phyloP scores from a whole-genome alignment of 2,797 vertebrate genomes.

The Enteromius anoplus region DNA sequence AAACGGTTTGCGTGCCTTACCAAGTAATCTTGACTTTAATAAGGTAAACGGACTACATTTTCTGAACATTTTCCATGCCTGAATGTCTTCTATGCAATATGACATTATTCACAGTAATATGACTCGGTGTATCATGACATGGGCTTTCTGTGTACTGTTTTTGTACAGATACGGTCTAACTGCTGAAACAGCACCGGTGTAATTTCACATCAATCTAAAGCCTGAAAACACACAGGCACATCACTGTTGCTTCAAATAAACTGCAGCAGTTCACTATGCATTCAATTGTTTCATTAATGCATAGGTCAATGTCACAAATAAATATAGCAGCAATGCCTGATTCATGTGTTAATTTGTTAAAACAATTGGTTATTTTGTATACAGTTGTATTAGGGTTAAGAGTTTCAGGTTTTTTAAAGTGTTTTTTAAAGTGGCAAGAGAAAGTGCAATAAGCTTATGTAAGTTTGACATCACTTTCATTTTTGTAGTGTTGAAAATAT shows the following conservation, averaged over 20 bases:
- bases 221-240: neutral
- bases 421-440: neutral
- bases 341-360: neutral
- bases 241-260: neutral
- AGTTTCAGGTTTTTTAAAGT: too few species aligned
- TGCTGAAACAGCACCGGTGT: neutral
- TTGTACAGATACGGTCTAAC: neutral
- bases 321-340: neutral
- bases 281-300: neutral
- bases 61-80: conserved; percentile 30
- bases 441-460: neutral
- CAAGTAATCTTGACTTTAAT: neutral
- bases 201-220: conserved; percentile 3
- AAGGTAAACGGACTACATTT: conserved; percentile 34
- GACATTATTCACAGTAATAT: conserved; percentile 6
- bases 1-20: neutral
- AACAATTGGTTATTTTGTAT: neutral
- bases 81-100: neutral
- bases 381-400: neutral
- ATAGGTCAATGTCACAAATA: neutral
- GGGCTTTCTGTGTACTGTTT: neutral
- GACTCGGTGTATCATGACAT: conserved; percentile 7
- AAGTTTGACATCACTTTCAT: neutral
- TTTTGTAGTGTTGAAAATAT: too few species aligned
- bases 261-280: neutral